A percentile compares a stretch with the other conserved stretches of the same genome.
Evolutionary conservation across 2,888 invertebrate genomes (phyloP).

Genomic region (Amphimallon solstitiale): DNA sequence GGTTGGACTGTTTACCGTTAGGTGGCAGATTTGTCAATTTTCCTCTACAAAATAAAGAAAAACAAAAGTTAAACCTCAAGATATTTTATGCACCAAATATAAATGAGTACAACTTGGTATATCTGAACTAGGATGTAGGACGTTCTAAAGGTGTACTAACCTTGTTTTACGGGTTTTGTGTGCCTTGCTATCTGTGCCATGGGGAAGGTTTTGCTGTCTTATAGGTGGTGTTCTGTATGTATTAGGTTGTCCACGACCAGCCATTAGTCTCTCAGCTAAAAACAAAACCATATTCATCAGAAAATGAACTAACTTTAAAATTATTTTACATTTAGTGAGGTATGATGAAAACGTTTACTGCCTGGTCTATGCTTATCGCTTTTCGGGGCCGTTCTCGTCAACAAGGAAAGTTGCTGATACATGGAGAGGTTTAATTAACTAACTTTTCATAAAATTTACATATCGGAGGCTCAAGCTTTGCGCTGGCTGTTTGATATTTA

Average conservation of each 20-base stretch:
- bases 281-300: too few relatives aligned
- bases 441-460: too few relatives aligned
- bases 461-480: too few relatives aligned
- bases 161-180: conserved; percentile 26
- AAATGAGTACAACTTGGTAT: neutral
- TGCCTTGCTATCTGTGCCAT: conserved; percentile 18
- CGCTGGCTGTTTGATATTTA: too few relatives aligned
- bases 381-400: too few relatives aligned
- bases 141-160: neutral
- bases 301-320: neutral
- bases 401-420: too few relatives aligned
- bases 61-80: neutral
- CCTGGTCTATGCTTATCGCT: too few relatives aligned
- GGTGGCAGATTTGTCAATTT: conserved; percentile 22
- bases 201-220: conserved; percentile 26
- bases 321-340: too few relatives aligned
- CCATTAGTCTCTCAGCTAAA: conserved; percentile 23
- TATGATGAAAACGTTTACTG: too few relatives aligned
- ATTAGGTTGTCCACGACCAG: conserved; percentile 24
- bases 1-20: conserved; percentile 36
- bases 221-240: conserved; percentile 15
- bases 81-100: neutral
- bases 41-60: conserved; percentile 6
- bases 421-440: too few relatives aligned
- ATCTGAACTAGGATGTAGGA: neutral